A percentile compares a stretch with the other conserved stretches of the same genome.
Conservation (phyloP, 1,140 invertebrate species). For the Sitodiplosis mosellana region DNA sequence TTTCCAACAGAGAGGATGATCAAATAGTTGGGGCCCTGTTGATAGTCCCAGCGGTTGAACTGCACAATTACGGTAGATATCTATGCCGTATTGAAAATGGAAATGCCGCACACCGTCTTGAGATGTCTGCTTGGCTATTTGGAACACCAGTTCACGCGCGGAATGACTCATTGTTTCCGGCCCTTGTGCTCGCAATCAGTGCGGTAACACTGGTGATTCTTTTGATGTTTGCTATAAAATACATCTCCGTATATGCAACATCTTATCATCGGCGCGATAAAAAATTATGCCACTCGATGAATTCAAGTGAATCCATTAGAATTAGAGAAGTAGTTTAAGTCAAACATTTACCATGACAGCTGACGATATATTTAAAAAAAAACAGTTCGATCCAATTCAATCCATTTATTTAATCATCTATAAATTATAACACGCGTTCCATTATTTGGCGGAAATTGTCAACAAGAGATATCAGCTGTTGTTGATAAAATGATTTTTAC, state of each 20-base stretch:
- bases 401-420: no score
- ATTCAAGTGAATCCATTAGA: no score
- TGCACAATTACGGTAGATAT: slow-evolving; percentile 47
- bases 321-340: no score
- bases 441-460: no score
- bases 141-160: not conserved
- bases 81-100: slow-evolving; percentile 27
- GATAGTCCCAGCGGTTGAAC: slow-evolving; percentile 33
- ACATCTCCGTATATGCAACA: not conserved
- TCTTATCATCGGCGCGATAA: no score
- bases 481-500: no score
- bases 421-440: no score
- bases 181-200: not conserved
- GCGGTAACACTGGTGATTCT: not conserved
- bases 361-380: no score
- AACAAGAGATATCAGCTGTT: no score
- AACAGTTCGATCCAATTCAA: no score
- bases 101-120: slow-evolving; percentile 3
- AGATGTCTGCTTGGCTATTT: slow-evolving; percentile 3
- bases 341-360: no score
- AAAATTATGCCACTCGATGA: no score
- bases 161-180: not conserved
- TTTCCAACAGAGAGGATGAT: slow-evolving; percentile 42
- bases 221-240: not conserved
- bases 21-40: slow-evolving; percentile 52